Evolutionary conservation across 2,797 vertebrate species (phyloP).

Genomic region (Crypturellus tataupa): DNA sequence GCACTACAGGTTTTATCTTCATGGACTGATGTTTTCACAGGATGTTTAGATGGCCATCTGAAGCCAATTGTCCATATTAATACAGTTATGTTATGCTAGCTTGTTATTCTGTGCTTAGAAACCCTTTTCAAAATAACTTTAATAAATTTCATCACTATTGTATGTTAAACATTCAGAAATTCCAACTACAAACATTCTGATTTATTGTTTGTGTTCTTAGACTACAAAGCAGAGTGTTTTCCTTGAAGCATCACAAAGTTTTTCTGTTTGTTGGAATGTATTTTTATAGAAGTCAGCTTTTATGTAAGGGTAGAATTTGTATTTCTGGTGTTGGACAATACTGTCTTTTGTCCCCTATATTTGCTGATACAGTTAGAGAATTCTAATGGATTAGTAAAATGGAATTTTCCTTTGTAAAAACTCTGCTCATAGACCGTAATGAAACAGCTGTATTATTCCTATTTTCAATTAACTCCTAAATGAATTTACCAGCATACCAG

Average conservation of each 20-base stretch:
- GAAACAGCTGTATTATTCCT: not conserved
- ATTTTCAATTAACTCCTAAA: slow-evolving; percentile 10
- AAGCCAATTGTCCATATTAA: not conserved
- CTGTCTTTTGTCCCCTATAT: not conserved
- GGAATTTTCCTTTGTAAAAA: not conserved
- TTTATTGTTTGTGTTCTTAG: slow-evolving; percentile 1
- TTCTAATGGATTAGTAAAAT: not conserved
- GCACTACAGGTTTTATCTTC: not conserved
- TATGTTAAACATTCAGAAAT: slow-evolving; percentile 1
- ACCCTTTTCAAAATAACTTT: not conserved
- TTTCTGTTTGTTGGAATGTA: not conserved
- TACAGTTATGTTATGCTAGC: not conserved
- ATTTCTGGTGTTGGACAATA: not conserved
- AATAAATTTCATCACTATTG: not conserved
- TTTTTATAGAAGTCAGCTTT: not conserved
- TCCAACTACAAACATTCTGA: not conserved
- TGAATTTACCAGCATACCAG: not conserved
- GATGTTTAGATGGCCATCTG: not conserved
- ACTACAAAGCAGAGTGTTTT: not conserved
- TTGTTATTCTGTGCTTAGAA: not conserved
- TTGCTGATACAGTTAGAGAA: not conserved
- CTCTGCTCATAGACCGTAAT: not conserved
- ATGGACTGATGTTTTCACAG: not conserved
- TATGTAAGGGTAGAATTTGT: not conserved
- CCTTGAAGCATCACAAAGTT: not conserved